Evolutionary conservation across 2,888 invertebrate genomes (phyloP), one percentile per base, ranked within the genome.

Genomic region (Pharmacophagus antenor): DNA sequence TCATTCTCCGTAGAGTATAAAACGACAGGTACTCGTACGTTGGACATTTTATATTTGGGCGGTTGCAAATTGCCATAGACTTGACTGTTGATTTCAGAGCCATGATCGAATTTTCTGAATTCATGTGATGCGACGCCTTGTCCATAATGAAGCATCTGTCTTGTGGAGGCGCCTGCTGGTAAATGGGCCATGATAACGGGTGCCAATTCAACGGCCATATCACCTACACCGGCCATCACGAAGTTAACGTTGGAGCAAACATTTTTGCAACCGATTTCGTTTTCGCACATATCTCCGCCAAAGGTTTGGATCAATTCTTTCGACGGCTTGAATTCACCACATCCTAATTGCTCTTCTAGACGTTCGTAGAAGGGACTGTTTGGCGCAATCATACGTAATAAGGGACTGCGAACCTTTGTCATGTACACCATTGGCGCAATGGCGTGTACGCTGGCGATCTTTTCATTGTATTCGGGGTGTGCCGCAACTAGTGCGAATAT

Each of bases 221-320:
- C 89, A 12, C 88, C 79, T 51, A 90, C 84, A 25, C 95, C 95
- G 42, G 92, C 87, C 61, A 94, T 81, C 20, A 94, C 81, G 74
- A 94, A 94, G 66, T 94, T 82, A 10, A 93, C 71, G 73, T 93
- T 92, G 56, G 92, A 85, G 73, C 94, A 94, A 4, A 94, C 70
- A 37, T 84, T 74, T 68, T 91, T 88, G 63, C 79, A 81, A 47
- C 84, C 84, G 63, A 83, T 77, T 63, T 79, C 77, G 6, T 77
- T 76, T 63, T 78, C 71, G 67, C 82, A 82, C 80, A 86, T 77
- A 63, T 72, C 71, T 17, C 88, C 88, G 17, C 89, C 89, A 56
- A 82, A 64, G 12, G 76, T 73, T 49, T 71, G 64, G 23, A 86
- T 70, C 48, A 84, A 44, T 56, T 82, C 81, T 62, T 71, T 70